Percentiles rank a stretch among this genome's conserved stretches.
Evolutionary conservation across 1,140 invertebrate genomes (phyloP).

Genomic region (Neodiprion virginianus): DNA sequence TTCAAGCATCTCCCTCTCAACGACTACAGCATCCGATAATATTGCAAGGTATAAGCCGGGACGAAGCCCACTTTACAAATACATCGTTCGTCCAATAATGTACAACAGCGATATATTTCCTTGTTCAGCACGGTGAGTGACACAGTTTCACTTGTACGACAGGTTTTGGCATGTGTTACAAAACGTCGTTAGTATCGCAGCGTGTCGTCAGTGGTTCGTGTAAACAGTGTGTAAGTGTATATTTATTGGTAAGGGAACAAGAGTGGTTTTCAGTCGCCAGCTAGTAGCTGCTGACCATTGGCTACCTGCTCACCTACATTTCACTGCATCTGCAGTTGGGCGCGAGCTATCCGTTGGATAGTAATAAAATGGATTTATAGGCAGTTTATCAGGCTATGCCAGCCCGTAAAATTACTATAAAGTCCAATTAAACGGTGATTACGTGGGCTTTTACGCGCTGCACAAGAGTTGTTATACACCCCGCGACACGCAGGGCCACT

Average conservation of each 20-base stretch:
- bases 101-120: no score
- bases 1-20: no score
- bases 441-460: conserved; percentile 38
- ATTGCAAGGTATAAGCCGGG: no score
- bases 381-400: conserved; percentile 2
- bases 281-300: no score
- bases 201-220: neutral
- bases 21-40: no score
- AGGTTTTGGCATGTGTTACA: no score
- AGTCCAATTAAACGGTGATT: conserved; percentile 47
- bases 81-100: no score
- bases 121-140: no score
- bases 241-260: neutral
- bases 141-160: no score
- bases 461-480: conserved; percentile 23
- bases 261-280: neutral
- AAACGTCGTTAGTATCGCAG: neutral
- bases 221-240: neutral
- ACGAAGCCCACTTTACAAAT: no score
- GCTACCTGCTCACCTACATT: neutral
- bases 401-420: conserved; percentile 41
- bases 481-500: neutral
- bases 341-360: neutral
- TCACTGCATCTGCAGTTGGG: neutral
- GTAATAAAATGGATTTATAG: conserved; percentile 13